Base-by-base conservation (phyloP, 2,113 vertebrate genomes). In the Fulica atra region DNA sequence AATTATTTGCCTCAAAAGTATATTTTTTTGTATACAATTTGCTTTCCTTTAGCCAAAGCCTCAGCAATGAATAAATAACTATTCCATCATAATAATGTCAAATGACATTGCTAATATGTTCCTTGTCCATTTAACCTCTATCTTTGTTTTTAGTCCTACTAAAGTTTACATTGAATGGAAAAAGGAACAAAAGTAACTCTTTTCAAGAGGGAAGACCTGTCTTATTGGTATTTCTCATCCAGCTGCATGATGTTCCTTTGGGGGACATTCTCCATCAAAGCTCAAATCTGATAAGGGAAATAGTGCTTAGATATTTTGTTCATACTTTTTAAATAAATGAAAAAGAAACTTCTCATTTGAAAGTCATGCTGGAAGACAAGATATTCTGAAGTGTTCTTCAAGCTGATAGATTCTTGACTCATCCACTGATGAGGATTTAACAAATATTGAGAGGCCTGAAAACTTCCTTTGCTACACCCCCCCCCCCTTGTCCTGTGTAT, bases 11-110 rank as follows among this genome's bases (percentile, higher is more conserved):
- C 76, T 31, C 40, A 4, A 61, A 91, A 63, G 19, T 63, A 29
- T 11, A 25, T 72, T 80, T 85, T 63, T 88, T 77, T 36, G 4
- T 56, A 54, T 25, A 79, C 5, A 86, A 44, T 89, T 91, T 69
- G 13, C 61, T 91, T 63, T 94, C 53, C 31, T 71, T 9, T 79
- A 86, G 21, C 15, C 65, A 93, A 93, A 87, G 5, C 20, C 44
- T 89, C 61, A 82, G 63, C 44, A 76, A 76, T 88, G 88, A 94
- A 66, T 64, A 92, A 64, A 78, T 82, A 91, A 85, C 33, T 89
- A 50, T 87, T 92, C 59, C 36, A 54, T 81, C 77, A 88, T 3
- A 53, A 61, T 78, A 92, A 81, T 40, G 40, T 33, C 50, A 86
- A 88, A 88, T 48, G 16, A 18, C 10, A 25, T n/a, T 73, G 16